Conservation (phyloP, 2,888 invertebrate species). For the Drosophila mayaguana region DNA sequence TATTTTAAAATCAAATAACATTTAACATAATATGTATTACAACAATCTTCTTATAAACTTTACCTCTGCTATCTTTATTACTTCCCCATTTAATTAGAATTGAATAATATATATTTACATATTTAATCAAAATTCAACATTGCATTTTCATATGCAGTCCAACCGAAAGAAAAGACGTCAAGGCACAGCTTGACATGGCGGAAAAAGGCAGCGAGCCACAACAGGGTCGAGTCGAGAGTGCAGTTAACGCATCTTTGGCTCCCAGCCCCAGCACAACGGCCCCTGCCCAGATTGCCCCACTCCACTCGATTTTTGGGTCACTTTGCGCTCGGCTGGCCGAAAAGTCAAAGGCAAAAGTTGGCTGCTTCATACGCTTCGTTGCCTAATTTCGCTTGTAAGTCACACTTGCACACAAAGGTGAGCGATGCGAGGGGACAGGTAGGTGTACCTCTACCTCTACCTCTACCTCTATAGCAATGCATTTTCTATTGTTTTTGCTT, state of each 20-base stretch:
- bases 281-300: too few relatives aligned
- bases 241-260: slow-evolving; percentile 47
- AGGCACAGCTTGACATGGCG: slow-evolving; percentile 8
- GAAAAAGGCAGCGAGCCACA: slow-evolving; percentile 38
- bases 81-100: background rate
- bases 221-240: slow-evolving; percentile 23
- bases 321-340: slow-evolving; percentile 63
- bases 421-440: background rate
- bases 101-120: background rate
- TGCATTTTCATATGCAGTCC: slow-evolving; percentile 5
- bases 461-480: slow-evolving; percentile 39
- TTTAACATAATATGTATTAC: too few relatives aligned
- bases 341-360: slow-evolving; percentile 41
- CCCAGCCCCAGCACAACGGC: background rate
- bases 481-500: slow-evolving; percentile 19
- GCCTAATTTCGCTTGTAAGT: slow-evolving; percentile 69
- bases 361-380: slow-evolving; percentile 61
- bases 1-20: too few relatives aligned
- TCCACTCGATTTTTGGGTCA: slow-evolving; percentile 31
- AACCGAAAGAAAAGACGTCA: background rate
- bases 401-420: slow-evolving; percentile 51
- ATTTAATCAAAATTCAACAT: background rate
- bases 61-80: background rate
- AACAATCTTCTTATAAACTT: too few relatives aligned
- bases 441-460: background rate